Base-by-base conservation (phyloP, 2,797 vertebrate genomes). In the Urosaurus nigricauda region DNA sequence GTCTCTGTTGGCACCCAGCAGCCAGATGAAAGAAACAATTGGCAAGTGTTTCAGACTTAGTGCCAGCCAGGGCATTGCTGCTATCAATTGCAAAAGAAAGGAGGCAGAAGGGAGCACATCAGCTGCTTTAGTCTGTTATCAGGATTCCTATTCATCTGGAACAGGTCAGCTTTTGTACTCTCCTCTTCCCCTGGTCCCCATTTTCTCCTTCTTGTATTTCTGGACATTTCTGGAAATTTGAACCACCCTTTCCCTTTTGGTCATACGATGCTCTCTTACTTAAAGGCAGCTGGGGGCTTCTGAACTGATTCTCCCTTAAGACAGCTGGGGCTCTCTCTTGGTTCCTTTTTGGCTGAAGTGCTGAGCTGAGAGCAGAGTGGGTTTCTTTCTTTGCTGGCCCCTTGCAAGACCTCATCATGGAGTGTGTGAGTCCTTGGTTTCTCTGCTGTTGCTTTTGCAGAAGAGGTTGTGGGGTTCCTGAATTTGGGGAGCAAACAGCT, bases 401-500 rank as follows among this genome's bases (percentile, higher is more conserved):
- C 74, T 14, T 1, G 35, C 0, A 40, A n/a, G 60, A 19, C 74
- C 4, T 60, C 92, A 5, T 77, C 82, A 96, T 96, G 95, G 91
- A 94, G 60, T 87, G 51, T 93, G 95, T 96, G 94, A 96, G 95
- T 96, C 89, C 89, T 9, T 4, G 0, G 1, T 11, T 86, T 21
- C 73, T 32, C 14, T 51, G 2, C 2, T 11, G 5, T 0, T 1
- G 60, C 40, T 0, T 32, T n/a, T 47, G 0, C 0, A 70, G 21
- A n/a, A 11, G 35, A 70, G 4, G 47, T 21, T 2, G 9, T 35
- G 19, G 19, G 82, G 16, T 68, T 56, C 4, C 19, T 84, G 70
- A 14, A 35, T 16, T 37, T 29, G 51, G 2, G 9, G 35, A 29
- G 24, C 5, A 1, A 26, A 43, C 3, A 9, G 19, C 2, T 78